Evolutionary conservation across 1,140 invertebrate genomes (phyloP).

Genomic region (Streblospio benedicti): DNA sequence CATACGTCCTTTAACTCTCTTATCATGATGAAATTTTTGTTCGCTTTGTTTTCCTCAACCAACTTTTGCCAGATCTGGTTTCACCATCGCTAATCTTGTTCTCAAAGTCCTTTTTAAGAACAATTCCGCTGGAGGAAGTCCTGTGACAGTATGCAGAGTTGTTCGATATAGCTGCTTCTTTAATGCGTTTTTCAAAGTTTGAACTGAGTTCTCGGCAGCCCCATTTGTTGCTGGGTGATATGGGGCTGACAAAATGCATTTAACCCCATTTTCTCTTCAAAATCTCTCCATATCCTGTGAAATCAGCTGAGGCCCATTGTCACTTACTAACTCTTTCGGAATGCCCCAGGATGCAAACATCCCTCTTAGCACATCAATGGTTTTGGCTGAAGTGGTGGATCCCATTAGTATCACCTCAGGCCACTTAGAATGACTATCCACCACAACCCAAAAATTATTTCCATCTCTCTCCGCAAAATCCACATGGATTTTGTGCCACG

Average conservation of each 20-base stretch:
- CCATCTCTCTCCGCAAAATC: slow-evolving; percentile 4
- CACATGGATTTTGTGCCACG: slow-evolving; percentile 1
- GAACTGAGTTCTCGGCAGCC: neutral
- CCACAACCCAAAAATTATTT: neutral
- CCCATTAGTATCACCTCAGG: slow-evolving; percentile 1
- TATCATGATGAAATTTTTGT: no score
- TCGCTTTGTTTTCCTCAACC: no score
- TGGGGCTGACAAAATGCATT: neutral
- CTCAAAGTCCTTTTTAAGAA: neutral
- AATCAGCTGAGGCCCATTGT: neutral
- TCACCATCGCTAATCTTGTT: neutral
- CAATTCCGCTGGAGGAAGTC: slow-evolving; percentile 1
- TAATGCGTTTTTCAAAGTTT: slow-evolving; percentile 7
- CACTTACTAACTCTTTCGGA: neutral
- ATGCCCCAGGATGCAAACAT: neutral
- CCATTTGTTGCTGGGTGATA: neutral
- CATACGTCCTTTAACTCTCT: no score
- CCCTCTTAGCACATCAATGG: neutral
- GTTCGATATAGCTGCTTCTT: slow-evolving; percentile 12
- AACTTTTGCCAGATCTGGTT: no score
- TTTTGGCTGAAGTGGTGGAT: neutral
- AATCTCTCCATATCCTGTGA: neutral
- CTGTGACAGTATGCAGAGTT: slow-evolving; percentile 8
- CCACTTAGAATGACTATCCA: slow-evolving; percentile 5
- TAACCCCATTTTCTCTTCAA: neutral